Conservation (phyloP, 2,113 vertebrate genomes). For the Rattus norvegicus region DNA sequence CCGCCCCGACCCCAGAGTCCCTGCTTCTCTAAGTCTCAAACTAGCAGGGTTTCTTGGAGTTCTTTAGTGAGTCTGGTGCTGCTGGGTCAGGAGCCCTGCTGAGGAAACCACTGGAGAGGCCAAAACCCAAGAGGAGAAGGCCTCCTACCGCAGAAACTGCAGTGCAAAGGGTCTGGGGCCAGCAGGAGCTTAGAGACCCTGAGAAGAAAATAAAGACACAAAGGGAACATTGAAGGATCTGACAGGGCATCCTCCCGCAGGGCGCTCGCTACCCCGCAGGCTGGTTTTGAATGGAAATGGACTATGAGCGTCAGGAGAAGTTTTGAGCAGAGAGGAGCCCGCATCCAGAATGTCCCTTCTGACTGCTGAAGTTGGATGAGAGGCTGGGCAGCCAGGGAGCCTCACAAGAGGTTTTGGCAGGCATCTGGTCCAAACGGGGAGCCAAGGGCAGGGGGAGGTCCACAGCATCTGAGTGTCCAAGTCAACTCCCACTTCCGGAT, state of each 20-base stretch:
- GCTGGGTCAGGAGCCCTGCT: background rate
- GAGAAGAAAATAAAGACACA: background rate
- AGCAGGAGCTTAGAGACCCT: background rate
- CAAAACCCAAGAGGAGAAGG: background rate
- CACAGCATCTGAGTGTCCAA: background rate
- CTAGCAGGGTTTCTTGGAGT: background rate
- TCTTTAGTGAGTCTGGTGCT: background rate
- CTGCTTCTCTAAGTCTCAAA: background rate
- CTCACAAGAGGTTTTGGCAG: rapidly evolving
- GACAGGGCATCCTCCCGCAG: background rate
- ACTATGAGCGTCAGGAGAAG: background rate
- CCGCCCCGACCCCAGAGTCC: background rate
- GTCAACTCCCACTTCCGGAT: background rate
- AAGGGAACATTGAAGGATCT: background rate
- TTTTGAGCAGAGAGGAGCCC: background rate
- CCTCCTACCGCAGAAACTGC: background rate
- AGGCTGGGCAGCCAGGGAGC: background rate
- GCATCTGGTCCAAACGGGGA: background rate
- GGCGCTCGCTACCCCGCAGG: background rate
- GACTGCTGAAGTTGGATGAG: background rate
- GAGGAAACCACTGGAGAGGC: background rate
- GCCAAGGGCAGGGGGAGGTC: background rate
- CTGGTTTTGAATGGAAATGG: background rate
- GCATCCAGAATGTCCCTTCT: background rate
- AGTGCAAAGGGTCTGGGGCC: background rate